Conservation (phyloP, 2,888 invertebrate genomes). For the Tetragonula carbonaria region DNA sequence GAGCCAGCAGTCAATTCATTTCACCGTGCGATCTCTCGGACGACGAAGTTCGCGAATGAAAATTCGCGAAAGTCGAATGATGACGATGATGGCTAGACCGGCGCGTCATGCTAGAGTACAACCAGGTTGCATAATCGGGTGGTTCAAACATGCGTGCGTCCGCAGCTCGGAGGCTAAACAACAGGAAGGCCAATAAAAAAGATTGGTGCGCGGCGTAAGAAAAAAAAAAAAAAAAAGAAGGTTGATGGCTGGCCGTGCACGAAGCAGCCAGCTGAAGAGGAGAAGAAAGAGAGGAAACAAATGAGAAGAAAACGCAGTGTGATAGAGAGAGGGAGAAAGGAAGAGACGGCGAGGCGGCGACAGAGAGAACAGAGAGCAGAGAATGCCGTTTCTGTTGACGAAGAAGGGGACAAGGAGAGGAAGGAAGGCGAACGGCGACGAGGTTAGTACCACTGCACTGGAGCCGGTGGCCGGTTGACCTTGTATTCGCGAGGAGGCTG, state of each 20-base stretch:
- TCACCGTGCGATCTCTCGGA: no score
- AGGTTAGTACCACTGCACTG: constrained; percentile 79
- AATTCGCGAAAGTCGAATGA: background rate
- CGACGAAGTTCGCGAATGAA: no score
- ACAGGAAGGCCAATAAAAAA: constrained; percentile 55
- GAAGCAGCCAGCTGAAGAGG: background rate
- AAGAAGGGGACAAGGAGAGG: constrained; percentile 33
- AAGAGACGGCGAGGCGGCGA: background rate
- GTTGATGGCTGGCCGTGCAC: constrained; percentile 42
- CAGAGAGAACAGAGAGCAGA: constrained; percentile 20
- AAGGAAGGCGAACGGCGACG: constrained; percentile 52
- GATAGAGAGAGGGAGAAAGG: background rate
- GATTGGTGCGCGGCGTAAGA: constrained; percentile 48
- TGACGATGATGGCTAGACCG: background rate
- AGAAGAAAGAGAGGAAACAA: no score
- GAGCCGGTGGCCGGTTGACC: constrained; percentile 82
- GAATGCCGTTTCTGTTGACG: constrained; percentile 62
- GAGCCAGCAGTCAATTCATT: no score
- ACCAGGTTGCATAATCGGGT: constrained; percentile 53
- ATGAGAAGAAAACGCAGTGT: no score
- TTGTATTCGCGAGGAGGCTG: constrained; percentile 77
- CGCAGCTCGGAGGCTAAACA: constrained; percentile 45
- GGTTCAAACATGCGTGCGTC: background rate
- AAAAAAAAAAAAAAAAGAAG: constrained; percentile 21
- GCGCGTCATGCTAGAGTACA: constrained; percentile 43